These are phyloP conservation scores for Ictalurus punctatus DNA, from an alignment of 2,113 vertebrate genomes.

Conservation along the genomic window DNA sequence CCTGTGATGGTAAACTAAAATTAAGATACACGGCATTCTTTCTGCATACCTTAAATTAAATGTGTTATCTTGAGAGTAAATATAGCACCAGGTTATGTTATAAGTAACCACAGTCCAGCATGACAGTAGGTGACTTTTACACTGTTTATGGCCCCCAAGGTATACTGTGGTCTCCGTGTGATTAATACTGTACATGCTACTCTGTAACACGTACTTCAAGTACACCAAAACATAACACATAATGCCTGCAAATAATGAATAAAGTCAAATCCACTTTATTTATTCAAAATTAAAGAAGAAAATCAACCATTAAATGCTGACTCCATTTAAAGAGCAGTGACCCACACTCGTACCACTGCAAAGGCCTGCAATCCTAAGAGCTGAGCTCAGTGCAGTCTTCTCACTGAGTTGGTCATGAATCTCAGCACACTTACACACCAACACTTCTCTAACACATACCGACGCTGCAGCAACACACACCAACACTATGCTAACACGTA, in stretches of 20 bases:
- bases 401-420: not conserved
- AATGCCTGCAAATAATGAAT: not conserved
- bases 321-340: not conserved
- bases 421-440: not conserved
- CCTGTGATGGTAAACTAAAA: not conserved
- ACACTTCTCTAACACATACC: not conserved
- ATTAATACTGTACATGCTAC: not conserved
- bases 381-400: not conserved
- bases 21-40: not conserved
- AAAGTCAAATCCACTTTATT: not conserved
- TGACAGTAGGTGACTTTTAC: not conserved
- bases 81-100: not conserved
- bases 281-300: not conserved
- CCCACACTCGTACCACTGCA: no score
- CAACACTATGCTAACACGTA: no score
- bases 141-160: slow-evolving; percentile 13
- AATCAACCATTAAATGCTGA: not conserved
- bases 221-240: not conserved
- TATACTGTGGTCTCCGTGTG: not conserved
- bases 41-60: not conserved
- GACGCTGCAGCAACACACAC: not conserved
- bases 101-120: not conserved
- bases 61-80: not conserved
- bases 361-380: no score
- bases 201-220: not conserved